Evolutionary conservation across 1,140 invertebrate genomes (phyloP).

Genomic region (Lasioglossum baleicum): DNA sequence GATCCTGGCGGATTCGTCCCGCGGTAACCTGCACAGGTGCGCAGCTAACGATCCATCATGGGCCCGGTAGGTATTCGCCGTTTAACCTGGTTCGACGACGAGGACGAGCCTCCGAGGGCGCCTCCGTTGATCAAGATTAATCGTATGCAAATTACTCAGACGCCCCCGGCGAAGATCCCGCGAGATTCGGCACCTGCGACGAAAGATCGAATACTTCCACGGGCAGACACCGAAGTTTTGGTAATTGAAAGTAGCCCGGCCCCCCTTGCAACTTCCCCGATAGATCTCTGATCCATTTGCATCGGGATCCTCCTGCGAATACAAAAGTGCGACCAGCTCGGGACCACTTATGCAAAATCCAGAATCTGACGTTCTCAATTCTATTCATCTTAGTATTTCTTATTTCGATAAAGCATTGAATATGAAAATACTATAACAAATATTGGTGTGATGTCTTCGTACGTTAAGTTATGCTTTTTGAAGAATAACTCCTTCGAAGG

Average conservation of each 20-base stretch:
- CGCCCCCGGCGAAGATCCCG: conserved; percentile 30
- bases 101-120: conserved; percentile 46
- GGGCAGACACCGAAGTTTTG: conserved; percentile 21
- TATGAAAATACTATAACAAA: too few species aligned
- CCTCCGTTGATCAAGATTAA: conserved; percentile 62
- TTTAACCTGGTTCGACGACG: conserved; percentile 57
- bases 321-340: too few species aligned
- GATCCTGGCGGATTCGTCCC: conserved; percentile 45
- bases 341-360: too few species aligned
- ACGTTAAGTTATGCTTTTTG: too few species aligned
- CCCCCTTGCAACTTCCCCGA: too few species aligned
- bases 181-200: conserved; percentile 29
- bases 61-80: conserved; percentile 37
- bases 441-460: too few species aligned
- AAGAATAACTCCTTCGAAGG: too few species aligned
- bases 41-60: conserved; percentile 60
- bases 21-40: conserved; percentile 30
- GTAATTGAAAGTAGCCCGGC: conserved; percentile 49
- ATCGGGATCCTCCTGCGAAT: too few species aligned
- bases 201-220: conserved; percentile 35
- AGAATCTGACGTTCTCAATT: too few species aligned
- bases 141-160: conserved; percentile 61
- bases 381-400: too few species aligned
- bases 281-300: background rate
- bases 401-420: too few species aligned